Percentiles rank a stretch among this genome's conserved stretches.
Evolutionary conservation across 2,888 invertebrate species (phyloP).

Genomic region (Lagria hirta): DNA sequence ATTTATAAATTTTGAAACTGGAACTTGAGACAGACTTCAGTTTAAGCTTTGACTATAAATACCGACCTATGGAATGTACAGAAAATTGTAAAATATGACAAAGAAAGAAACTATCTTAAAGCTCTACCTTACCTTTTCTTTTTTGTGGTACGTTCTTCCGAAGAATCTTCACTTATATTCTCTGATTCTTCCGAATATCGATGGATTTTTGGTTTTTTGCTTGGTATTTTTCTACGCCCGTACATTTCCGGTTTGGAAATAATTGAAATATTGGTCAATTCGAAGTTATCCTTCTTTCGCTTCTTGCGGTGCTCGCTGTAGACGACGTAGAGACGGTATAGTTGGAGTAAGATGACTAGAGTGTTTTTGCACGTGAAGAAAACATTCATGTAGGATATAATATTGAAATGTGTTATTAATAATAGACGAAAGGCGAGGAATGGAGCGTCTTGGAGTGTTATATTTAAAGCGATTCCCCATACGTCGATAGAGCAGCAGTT

Average conservation of each 20-base stretch:
- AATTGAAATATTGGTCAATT: slow-evolving; percentile 57
- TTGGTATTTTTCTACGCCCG: slow-evolving; percentile 41
- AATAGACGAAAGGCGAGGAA: slow-evolving; percentile 84
- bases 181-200: slow-evolving; percentile 25
- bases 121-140: slow-evolving; percentile 14
- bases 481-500: slow-evolving; percentile 87
- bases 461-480: slow-evolving; percentile 85
- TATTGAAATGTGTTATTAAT: slow-evolving; percentile 83
- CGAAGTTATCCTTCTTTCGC: slow-evolving; percentile 47
- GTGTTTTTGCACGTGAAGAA: slow-evolving; percentile 94
- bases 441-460: slow-evolving; percentile 83
- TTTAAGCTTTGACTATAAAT: too few species aligned
- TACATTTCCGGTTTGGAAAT: slow-evolving; percentile 55
- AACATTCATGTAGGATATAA: slow-evolving; percentile 93
- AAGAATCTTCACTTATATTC: slow-evolving; percentile 31
- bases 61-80: too few species aligned
- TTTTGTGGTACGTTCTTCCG: slow-evolving; percentile 21
- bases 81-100: slow-evolving; percentile 6
- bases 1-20: too few species aligned
- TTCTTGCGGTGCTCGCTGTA: slow-evolving; percentile 66
- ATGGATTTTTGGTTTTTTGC: slow-evolving; percentile 32
- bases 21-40: too few species aligned
- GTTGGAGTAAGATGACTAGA: slow-evolving; percentile 82
- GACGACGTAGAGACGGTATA: slow-evolving; percentile 81
- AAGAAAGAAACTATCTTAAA: too few species aligned